These are phyloP conservation scores for Petrocephalus microphthalmus DNA, from an alignment of 2,113 vertebrate species.

Conservation along the genomic window DNA sequence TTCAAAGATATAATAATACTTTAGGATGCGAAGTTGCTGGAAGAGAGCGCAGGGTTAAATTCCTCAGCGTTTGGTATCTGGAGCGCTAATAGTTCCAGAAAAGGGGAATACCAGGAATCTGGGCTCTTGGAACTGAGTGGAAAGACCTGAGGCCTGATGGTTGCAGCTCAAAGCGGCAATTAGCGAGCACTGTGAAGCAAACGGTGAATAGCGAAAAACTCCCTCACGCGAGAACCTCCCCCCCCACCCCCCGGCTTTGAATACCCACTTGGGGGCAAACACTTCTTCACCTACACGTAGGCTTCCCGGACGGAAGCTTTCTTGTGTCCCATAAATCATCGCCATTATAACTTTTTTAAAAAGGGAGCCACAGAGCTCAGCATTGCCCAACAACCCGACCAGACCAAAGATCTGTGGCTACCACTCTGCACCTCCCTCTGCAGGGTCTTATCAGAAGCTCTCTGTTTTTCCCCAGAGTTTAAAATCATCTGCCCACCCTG, in stretches of 20 bases:
- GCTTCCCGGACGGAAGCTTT: slow-evolving; percentile 32
- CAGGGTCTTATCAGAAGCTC: not conserved
- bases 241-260: slow-evolving; percentile 20
- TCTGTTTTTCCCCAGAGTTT: not conserved
- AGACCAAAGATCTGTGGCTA: slow-evolving; percentile 9
- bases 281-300: slow-evolving; percentile 29
- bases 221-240: slow-evolving; percentile 35
- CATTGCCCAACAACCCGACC: not conserved
- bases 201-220: slow-evolving; percentile 41
- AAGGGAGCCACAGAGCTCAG: slow-evolving; percentile 19
- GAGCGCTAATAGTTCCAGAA: slow-evolving; percentile 20
- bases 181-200: slow-evolving; percentile 46
- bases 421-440: not conserved
- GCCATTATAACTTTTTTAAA: not conserved
- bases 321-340: slow-evolving; percentile 21
- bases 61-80: slow-evolving; percentile 28
- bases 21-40: slow-evolving; percentile 19
- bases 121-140: slow-evolving; percentile 25
- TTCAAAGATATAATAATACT: slow-evolving; percentile 31
- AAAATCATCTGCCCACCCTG: not conserved
- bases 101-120: slow-evolving; percentile 35
- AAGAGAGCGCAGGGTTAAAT: slow-evolving; percentile 15
- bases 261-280: slow-evolving; percentile 37
- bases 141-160: slow-evolving; percentile 39
- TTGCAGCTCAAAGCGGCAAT: slow-evolving; percentile 44